Evolutionary conservation across 2,888 invertebrate genomes (phyloP), one percentile per base, ranked within the genome.

Genomic region (Drosophila meridiana): DNA sequence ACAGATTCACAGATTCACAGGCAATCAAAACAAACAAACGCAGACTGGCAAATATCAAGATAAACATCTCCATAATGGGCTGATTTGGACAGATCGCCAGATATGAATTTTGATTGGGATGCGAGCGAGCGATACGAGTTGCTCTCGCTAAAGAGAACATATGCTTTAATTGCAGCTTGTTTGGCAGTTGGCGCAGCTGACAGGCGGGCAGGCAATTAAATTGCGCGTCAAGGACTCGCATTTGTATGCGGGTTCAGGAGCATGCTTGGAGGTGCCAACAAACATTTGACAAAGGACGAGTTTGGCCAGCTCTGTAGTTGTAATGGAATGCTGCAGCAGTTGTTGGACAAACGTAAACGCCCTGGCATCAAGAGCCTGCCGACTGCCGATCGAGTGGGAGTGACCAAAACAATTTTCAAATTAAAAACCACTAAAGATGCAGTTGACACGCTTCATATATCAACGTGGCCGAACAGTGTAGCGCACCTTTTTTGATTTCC

Each of bases 61-160:
- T 91, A 91, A 92, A 83, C 87, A 92, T 91, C 91, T 92, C 75
- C 63, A 82, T 91, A 91, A 92, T 91, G 88, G 87, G 78, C 80
- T 76, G 77, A 85, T 83, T 86, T 76, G 67, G 70, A 72, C 76
- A 74, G 72, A 86, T 83, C 72, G 55, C 60, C 48, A 45, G 67
- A 78, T 76, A 52, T 34, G 65, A 45, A 45, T 67, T 50, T 43
- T 55, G 62, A 62, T 62, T 70, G 42, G 71, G 43, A 14, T 52
- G 45, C 36, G 52, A 57, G 9, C 9, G 42, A 42, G 42, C 42
- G 48, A n/a, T 50, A 40, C 40, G 53, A 38, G 28, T 43, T 32
- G 55, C 14, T 30, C n/a, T 60, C 20, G 40, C 28, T 14, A 59
- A 45, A 48, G 47, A 32, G 70, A 74, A 79, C 85, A 86, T 85